Base-by-base conservation (phyloP, 2,113 vertebrate species). In the Megaceryle maxima region DNA sequence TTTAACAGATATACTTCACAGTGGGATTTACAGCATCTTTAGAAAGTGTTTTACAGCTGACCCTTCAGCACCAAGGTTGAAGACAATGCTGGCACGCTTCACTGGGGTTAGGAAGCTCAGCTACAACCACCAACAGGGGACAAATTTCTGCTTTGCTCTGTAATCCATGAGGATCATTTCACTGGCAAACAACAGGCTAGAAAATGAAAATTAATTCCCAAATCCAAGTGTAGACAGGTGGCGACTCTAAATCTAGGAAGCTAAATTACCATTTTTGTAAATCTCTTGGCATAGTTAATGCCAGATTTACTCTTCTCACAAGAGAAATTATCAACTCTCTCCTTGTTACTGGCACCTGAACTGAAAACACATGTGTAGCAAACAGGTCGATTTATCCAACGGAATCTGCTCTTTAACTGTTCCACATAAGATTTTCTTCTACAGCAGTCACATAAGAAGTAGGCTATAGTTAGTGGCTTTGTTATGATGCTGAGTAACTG, bases 1-100 rank as follows among this genome's bases (percentile, higher is more conserved):
- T 22, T 39, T 44, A 90, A 66, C 13, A 83, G 41, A 79, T 76
- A 35, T 4, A 76, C 35, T 63, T 81, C 72, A 35, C 21, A 46
- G 39, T 62, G 74, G 43, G 35, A 88, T 93, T 92, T 87, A 91
- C 41, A 76, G 46, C 20, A 80, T 67, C 56, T 68, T 60, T 55
- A 70, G 77, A 55, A 91, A 88, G 31, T n/a, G 59, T 87, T 91
- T 83, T 90, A 70, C n/a, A 90, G 48, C 73, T 92, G 81, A 88
- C 46, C 35, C 56, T 77, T 90, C 64, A 86, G 60, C 77, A 62
- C 24, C 24, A 60, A 83, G 60, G n/a, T 3, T 59, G 75, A 84
- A 84, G 64, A 41, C 33, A 41, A 50, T n/a, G 51, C 75, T 73
- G 53, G 31, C 26, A 24, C 26, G 19, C 0, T 2, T 59, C 63